Evolutionary conservation across 2,888 invertebrate genomes (phyloP), one percentile per base, ranked within the genome.

Genomic region (Drosophila aldrichi): DNA sequence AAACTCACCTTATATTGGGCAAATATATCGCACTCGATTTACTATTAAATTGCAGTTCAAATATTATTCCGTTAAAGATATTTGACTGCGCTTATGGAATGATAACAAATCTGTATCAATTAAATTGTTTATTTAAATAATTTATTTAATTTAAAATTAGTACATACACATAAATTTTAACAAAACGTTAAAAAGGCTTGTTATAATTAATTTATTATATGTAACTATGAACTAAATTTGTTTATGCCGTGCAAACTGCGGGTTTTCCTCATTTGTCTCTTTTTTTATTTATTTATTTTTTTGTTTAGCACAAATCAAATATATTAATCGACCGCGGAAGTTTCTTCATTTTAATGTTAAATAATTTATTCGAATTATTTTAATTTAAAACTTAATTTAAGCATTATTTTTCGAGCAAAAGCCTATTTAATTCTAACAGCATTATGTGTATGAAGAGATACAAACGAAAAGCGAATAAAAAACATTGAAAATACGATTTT

Each of bases 351-450:
- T 69, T 48, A 52, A 63, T 63, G 51, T 54, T 60, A 57, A 70
- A 77, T 69, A 76, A 60, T 78, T 82, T 70, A 86, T 72, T 62
- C 70, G 72, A 41, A 58, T 72, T 55, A 51, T 44, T 73, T 69
- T 82, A 82, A 77, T 57, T 77, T 61, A 74, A 75, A 72, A 57
- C 89, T 89, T 83, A 84, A 81, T 61, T 73, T 69, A 59, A 86
- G 54, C 59, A 89, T 89, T 89, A 87, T 87, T 79, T 87, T 87
- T 82, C 49, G 88, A 85, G 89, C 86, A 87, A 87, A 87, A 81
- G 77, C 72, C 60, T 61, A 70, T 72, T 87, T 72, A 62, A 81
- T 79, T 78, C 76, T 77, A 76, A 81, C 70, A 86, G 78, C 73
- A 72, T 57, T 51, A 68, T 54, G n/a, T 51, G 29, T 34, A 58